A percentile compares a stretch with the other conserved stretches of the same genome.
Evolutionary conservation across 2,113 vertebrate species (phyloP).

Genomic region (Chaenogobius annularis): DNA sequence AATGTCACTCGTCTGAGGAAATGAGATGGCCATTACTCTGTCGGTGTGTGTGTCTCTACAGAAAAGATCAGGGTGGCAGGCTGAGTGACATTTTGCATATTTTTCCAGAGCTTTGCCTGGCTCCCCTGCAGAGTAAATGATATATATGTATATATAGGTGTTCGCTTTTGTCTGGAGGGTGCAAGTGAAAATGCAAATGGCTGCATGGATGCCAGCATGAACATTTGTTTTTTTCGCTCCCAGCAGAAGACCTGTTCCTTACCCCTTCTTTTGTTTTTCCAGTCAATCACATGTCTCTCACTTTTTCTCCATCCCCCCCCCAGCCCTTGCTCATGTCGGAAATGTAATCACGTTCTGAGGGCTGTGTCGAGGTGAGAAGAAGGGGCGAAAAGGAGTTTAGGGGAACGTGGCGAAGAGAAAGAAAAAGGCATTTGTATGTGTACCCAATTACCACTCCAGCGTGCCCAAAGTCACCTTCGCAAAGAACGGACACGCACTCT

Average conservation of each 20-base stretch:
- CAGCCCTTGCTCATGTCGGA: conserved; percentile 57
- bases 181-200: conserved; percentile 26
- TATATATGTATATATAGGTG: conserved; percentile 36
- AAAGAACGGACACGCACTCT: conserved; percentile 64
- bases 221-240: conserved; percentile 23
- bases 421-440: conserved; percentile 77
- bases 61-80: conserved; percentile 63
- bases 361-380: conserved; percentile 36
- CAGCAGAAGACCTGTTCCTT: conserved; percentile 37
- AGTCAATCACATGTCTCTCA: conserved; percentile 68
- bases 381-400: conserved; percentile 47
- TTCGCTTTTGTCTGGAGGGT: conserved; percentile 28
- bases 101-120: conserved; percentile 35
- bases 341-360: conserved; percentile 72
- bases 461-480: conserved; percentile 79
- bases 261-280: conserved; percentile 57
- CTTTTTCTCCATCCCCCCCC: conserved; percentile 41
- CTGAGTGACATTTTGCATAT: conserved; percentile 60
- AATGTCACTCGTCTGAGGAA: conserved; percentile 74
- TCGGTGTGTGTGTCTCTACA: conserved; percentile 33
- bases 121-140: conserved; percentile 52
- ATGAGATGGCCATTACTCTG: conserved; percentile 65
- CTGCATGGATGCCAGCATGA: conserved; percentile 17
- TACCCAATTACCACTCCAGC: conserved; percentile 77
- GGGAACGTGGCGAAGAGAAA: conserved; percentile 58